Evolutionary conservation across 2,113 vertebrate species (phyloP).

Genomic region (Larimichthys crocea): DNA sequence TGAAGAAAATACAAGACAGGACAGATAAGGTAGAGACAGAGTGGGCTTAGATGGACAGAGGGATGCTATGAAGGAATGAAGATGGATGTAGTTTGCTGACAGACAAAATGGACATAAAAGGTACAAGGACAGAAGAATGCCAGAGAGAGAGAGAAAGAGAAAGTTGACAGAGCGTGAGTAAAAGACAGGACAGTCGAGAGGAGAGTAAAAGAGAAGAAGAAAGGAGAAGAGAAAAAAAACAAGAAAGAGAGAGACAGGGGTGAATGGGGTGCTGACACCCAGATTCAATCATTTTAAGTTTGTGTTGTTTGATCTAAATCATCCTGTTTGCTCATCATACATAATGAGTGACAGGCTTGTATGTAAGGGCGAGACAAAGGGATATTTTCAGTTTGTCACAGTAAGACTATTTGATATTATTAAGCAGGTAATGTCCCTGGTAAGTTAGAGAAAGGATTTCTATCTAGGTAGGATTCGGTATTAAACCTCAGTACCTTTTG

Average conservation of each 20-base stretch:
- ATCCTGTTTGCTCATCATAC: neutral
- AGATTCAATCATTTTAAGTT: slow-evolving; percentile 35
- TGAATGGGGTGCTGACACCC: slow-evolving; percentile 19
- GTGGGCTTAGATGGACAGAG: slow-evolving; percentile 24
- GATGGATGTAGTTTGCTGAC: slow-evolving; percentile 46
- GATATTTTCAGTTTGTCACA: neutral
- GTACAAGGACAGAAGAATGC: slow-evolving; percentile 41
- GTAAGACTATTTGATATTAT: neutral
- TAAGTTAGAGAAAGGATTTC: neutral
- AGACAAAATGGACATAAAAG: slow-evolving; percentile 31
- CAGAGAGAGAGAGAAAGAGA: slow-evolving; percentile 38
- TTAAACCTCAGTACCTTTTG: neutral
- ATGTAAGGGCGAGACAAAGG: neutral
- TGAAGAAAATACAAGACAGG: slow-evolving; percentile 45
- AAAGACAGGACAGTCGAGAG: neutral
- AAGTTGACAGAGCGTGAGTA: neutral
- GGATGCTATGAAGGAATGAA: slow-evolving; percentile 50
- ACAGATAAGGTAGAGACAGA: slow-evolving; percentile 40
- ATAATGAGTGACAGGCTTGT: neutral
- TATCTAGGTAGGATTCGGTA: neutral
- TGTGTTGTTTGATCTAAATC: neutral
- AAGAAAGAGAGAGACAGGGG: slow-evolving; percentile 18
- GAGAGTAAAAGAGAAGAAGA: slow-evolving; percentile 18
- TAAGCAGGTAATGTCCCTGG: neutral
- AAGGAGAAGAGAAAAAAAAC: neutral